A percentile compares a stretch with the other conserved stretches of the same genome.
Conservation (phyloP, 1,140 invertebrate species). For the Oryctes rhinoceros region DNA sequence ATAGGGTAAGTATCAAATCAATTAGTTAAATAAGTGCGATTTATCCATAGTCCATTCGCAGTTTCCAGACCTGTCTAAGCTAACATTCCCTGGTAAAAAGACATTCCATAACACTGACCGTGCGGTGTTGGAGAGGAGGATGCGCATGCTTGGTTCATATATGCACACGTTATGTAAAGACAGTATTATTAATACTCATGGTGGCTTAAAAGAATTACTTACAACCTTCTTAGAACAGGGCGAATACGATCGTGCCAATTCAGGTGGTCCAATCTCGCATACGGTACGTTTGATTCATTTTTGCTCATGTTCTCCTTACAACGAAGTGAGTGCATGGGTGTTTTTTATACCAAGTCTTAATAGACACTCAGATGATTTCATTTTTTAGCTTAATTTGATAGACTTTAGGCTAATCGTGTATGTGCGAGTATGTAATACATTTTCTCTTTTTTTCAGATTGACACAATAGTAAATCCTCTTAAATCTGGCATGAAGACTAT, state of each 20-base stretch:
- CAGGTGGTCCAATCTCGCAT: constrained; percentile 67
- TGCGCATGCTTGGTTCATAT: constrained; percentile 86
- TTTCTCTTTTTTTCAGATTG: constrained; percentile 65
- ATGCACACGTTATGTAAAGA: constrained; percentile 75
- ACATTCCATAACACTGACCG: constrained; percentile 93
- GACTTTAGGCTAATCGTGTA: too few species aligned
- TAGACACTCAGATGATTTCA: too few species aligned
- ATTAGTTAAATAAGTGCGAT: neutral
- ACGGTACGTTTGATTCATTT: constrained; percentile 61
- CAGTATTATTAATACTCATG: constrained; percentile 69
- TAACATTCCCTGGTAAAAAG: constrained; percentile 92
- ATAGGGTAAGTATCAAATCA: constrained; percentile 64
- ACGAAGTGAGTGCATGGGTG: too few species aligned
- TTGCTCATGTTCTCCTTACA: too few species aligned
- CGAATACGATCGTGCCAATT: constrained; percentile 76
- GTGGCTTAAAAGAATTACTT: constrained; percentile 74
- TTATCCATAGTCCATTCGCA: constrained; percentile 59
- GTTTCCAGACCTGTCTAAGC: constrained; percentile 80
- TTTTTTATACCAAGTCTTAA: too few species aligned
- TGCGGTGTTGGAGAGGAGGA: constrained; percentile 85
- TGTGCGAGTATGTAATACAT: too few species aligned
- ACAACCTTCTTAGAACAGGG: constrained; percentile 82
- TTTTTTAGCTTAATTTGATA: too few species aligned
- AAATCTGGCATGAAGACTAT: constrained; percentile 82
- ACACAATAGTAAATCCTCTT: constrained; percentile 82